Evolutionary conservation across 2,113 vertebrate species (phyloP), one percentile per base, ranked within the genome.

Genomic region (Bothrops jararaca): DNA sequence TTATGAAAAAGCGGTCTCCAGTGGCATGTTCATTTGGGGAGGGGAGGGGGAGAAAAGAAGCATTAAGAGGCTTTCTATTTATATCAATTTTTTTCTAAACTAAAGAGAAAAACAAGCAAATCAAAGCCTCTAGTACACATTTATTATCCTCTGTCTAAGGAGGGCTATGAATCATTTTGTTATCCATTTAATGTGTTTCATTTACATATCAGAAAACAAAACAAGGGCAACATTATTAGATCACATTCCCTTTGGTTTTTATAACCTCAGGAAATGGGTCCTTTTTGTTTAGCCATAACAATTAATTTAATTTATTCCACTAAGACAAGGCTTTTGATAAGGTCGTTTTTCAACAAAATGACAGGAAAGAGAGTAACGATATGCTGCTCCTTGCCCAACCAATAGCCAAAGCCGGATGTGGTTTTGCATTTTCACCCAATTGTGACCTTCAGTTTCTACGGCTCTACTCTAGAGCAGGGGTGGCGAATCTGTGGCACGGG

Each of bases 141-240:
- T 96, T 97, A 95, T 94, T 95, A 74, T 26, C 92, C 58, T 95
- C 94, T 94, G 92, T 95, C 96, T 92, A 52, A 95, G 92, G 93
- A 95, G 94, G 74, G 92, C 93, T 56, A 90, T 94, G 95, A 94
- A 96, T 97, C 96, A 96, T 95, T 92, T 94, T 95, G 85, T 93
- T 93, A 60, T 93, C 94, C 94, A 93, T 85, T 96, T 96, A 95
- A 94, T 64, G 93, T 24, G 95, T 95, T 95, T 93, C 91, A 96
- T 96, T 97, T 96, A 94, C 74, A 95, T 95, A 96, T 95, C 96
- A 96, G 95, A 96, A 96, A 95, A 94, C 94, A 89, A 95, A 97
- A 96, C 96, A 94, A 96, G 85, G 69, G 69, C 85, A 20, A 86
- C 60, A 85, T 92, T 92, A 92, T 95, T 94, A 95, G 94, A 95